A percentile compares a stretch with the other conserved stretches of the same genome.
Conservation (phyloP, 2,113 vertebrate species). For the Grammomys surdaster region DNA sequence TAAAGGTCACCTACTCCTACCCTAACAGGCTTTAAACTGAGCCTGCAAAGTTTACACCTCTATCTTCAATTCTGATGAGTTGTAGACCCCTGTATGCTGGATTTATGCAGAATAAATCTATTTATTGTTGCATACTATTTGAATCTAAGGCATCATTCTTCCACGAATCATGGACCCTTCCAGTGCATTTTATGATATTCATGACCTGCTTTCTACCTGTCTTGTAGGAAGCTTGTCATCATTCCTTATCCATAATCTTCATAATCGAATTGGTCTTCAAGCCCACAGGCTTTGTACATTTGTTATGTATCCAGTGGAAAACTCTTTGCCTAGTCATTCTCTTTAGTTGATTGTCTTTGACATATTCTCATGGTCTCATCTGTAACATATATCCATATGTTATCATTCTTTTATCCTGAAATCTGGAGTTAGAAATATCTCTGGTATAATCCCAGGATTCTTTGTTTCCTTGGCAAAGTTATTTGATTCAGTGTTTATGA, state of each 20-base stretch:
- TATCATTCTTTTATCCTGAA: not conserved
- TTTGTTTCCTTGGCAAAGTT: not conserved
- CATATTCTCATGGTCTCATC: not conserved
- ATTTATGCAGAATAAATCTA: too few species aligned
- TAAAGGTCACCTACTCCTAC: too few species aligned
- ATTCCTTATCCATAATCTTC: not conserved
- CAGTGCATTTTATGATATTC: not conserved
- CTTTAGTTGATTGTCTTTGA: not conserved
- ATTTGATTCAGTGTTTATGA: not conserved
- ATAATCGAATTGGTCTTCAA: not conserved
- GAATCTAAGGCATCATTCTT: too few species aligned
- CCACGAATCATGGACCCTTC: too few species aligned
- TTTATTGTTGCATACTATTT: too few species aligned
- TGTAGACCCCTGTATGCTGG: too few species aligned
- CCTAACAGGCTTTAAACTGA: too few species aligned
- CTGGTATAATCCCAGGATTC: not conserved
- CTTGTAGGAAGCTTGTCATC: not conserved
- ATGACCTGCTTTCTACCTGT: not conserved
- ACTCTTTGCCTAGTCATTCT: not conserved
- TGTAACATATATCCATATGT: not conserved
- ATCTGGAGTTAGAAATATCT: not conserved
- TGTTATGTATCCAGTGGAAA: not conserved
- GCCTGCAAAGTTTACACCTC: too few species aligned
- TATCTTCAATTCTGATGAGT: too few species aligned
- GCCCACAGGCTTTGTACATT: fast-evolving